Percentiles rank a stretch among this genome's conserved stretches.
Evolutionary conservation across 2,113 vertebrate genomes (phyloP).

Genomic region (Aspidoscelis tigris): DNA sequence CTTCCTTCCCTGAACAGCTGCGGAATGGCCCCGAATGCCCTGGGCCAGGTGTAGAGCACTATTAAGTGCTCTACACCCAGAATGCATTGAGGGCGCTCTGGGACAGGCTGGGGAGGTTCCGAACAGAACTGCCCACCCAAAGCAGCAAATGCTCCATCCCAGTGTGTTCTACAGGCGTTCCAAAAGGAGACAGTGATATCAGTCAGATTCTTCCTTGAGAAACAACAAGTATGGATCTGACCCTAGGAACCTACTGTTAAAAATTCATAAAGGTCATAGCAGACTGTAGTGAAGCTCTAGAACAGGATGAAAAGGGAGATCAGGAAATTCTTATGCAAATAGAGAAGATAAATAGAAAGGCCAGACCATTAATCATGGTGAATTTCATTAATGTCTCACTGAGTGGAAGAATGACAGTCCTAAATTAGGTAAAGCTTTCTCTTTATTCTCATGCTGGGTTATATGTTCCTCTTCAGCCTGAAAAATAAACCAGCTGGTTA

Average conservation of each 20-base stretch:
- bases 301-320: slow-evolving; percentile 7
- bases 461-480: slow-evolving; percentile 15
- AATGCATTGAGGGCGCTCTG: no score
- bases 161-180: not conserved
- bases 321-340: slow-evolving; percentile 37
- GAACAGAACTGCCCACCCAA: no score
- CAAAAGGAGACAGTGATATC: not conserved
- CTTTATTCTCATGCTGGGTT: slow-evolving; percentile 20
- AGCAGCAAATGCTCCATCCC: no score
- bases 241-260: slow-evolving; percentile 15
- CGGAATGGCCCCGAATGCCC: no score
- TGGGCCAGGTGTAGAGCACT: no score
- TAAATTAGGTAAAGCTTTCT: slow-evolving; percentile 44
- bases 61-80: no score
- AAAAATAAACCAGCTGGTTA: slow-evolving; percentile 12
- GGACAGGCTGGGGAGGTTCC: no score
- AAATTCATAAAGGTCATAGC: slow-evolving; percentile 38
- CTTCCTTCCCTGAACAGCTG: no score
- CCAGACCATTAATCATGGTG: slow-evolving; percentile 32
- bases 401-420: slow-evolving; percentile 39
- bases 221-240: not conserved
- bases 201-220: not conserved
- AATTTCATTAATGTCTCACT: slow-evolving; percentile 42
- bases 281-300: slow-evolving; percentile 28
- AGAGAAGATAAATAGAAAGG: slow-evolving; percentile 34